Evolutionary conservation across 2,888 invertebrate genomes (phyloP), one percentile per base, ranked within the genome.

Genomic region (Pomacea canaliculata): DNA sequence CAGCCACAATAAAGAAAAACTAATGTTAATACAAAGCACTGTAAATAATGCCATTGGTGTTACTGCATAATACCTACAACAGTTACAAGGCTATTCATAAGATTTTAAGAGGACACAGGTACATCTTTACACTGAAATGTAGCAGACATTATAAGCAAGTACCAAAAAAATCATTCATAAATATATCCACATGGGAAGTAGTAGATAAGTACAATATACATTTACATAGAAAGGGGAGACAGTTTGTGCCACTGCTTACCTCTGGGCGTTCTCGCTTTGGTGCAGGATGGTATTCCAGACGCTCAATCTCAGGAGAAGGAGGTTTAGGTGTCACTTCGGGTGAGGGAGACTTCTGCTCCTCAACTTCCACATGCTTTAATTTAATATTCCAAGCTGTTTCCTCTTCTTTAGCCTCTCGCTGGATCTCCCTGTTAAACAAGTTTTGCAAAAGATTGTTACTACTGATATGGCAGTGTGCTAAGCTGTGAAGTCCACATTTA

Each of bases 331-430:
- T 79, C 13, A 69, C 76, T 74, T 82, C 80, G 59, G 82, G 79
- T 19, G 78, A 75, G 18, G 80, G 77, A 23, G 78, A 76, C 48
- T 82, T 78, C 46, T 75, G 75, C 80, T 86, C 83, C 78, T 82
- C 79, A 73, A 77, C 63, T 49, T 82, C 79, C 67, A 81, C 79
- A 62, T 82, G 82, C 48, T 80, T 80, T 23, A 82, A 78, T 51
- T 79, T 78, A 16, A 80, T 77, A 23, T 81, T 81, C 85, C 85
- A 85, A 60, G 82, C 81, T 23, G 78, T 56, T 13, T 83, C 83
- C 10, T 84, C 85, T 19, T 84, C 85, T n/a, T 73, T 82, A 18
- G 63, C 76, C 37, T 71, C 69, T 5, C 73, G 72, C 68, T 76
- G 67, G 27, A 80, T 74, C 73, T 84, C 83, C 66, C 84, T 84